A percentile compares a stretch with the other conserved stretches of the same genome.
Conservation (phyloP, 2,113 vertebrate species). For the Thermophis baileyi region DNA sequence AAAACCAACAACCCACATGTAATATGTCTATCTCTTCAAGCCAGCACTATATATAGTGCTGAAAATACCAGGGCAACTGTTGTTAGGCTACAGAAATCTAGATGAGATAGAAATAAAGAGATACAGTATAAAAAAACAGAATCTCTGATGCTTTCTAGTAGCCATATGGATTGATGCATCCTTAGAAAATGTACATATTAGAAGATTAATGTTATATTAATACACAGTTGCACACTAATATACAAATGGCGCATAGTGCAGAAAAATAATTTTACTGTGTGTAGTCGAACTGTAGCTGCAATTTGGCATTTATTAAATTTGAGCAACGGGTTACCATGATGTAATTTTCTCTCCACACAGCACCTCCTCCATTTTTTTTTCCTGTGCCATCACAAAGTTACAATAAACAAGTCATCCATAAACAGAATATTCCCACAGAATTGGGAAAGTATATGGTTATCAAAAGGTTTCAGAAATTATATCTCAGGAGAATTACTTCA, state of each 20-base stretch:
- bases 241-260: neutral
- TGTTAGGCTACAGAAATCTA: neutral
- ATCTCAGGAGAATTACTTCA: slow-evolving; percentile 13
- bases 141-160: neutral
- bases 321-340: neutral
- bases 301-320: neutral
- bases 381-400: neutral
- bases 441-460: neutral
- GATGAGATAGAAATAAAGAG: neutral
- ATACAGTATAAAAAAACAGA: neutral
- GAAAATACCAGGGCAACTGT: neutral
- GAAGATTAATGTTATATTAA: neutral
- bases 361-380: neutral
- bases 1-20: neutral
- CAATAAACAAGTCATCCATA: slow-evolving; percentile 10
- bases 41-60: neutral
- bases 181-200: neutral
- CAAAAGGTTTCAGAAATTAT: neutral
- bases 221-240: neutral
- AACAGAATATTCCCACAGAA: slow-evolving; percentile 9
- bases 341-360: neutral
- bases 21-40: neutral
- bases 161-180: neutral
- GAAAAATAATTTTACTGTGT: neutral
- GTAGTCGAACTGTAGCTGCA: neutral